Percentiles rank a stretch among this genome's conserved stretches.
These are phyloP conservation scores for Ceriagrion tenellum DNA, from an alignment of 2,888 invertebrate species.

Conservation along the genomic window DNA sequence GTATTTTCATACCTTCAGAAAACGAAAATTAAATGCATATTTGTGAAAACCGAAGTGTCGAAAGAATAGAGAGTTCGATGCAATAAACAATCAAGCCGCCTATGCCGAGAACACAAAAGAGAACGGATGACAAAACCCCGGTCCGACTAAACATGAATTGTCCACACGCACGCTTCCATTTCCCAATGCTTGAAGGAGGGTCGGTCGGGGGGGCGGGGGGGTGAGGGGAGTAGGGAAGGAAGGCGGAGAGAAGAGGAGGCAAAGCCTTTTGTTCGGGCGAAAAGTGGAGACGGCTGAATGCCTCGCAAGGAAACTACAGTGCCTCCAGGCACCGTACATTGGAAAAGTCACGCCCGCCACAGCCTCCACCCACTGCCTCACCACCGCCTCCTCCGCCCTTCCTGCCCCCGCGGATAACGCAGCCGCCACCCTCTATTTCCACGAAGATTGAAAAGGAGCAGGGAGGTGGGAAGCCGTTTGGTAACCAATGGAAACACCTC, in stretches of 20 bases:
- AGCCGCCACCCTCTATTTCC: not conserved
- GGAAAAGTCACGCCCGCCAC: slow-evolving; percentile 11
- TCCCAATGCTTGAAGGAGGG: not conserved
- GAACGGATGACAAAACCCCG: not conserved
- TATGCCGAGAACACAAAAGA: too few species aligned
- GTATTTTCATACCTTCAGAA: too few species aligned
- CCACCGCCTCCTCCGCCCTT: not conserved
- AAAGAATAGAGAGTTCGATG: not conserved
- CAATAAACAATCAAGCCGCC: not conserved
- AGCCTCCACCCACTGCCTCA: too few species aligned
- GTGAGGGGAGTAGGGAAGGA: too few species aligned
- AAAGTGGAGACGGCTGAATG: not conserved
- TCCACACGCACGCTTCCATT: not conserved
- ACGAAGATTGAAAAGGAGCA: not conserved
- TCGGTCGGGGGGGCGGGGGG: too few species aligned
- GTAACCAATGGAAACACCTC: slow-evolving; percentile 35
- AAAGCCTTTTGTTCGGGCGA: not conserved
- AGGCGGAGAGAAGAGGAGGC: too few species aligned
- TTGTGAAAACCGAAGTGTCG: not conserved
- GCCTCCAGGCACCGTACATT: not conserved
- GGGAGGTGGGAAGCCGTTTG: not conserved
- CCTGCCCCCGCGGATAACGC: not conserved
- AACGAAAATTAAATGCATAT: not conserved
- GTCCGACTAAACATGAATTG: not conserved
- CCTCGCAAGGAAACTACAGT: slow-evolving; percentile 17